phyloP scores from a whole-genome alignment of 2,113 vertebrate species.

The Microcebus lehilahytsara region DNA sequence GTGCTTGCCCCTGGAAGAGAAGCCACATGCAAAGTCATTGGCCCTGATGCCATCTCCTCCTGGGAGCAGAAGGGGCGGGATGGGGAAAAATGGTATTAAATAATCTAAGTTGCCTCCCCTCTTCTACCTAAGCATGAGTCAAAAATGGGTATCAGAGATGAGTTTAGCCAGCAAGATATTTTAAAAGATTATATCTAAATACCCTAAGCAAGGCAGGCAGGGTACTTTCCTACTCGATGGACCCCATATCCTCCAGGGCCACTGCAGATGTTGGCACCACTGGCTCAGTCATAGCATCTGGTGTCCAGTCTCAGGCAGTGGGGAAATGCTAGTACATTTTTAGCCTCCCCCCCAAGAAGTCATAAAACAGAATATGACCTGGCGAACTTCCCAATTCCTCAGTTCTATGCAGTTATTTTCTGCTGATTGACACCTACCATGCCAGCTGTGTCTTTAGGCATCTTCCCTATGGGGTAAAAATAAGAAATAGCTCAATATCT shows the following conservation, averaged over 20 bases:
- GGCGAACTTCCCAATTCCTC: background rate
- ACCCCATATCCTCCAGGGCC: background rate
- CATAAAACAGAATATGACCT: background rate
- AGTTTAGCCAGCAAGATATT: background rate
- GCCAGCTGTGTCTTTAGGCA: conserved; percentile 21
- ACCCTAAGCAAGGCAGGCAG: background rate
- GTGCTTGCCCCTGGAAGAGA: background rate
- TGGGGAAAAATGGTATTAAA: background rate
- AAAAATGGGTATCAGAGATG: background rate
- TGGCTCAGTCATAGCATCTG: background rate
- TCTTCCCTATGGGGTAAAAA: background rate
- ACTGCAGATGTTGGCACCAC: fast-evolving
- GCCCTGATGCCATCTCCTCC: background rate
- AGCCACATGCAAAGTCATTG: background rate
- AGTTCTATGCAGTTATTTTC: background rate
- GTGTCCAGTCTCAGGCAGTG: background rate
- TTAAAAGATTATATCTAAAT: background rate
- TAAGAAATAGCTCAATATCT: background rate
- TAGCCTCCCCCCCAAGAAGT: background rate
- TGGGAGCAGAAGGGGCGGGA: background rate
- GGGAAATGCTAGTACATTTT: background rate
- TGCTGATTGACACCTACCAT: background rate
- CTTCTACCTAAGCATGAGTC: background rate
- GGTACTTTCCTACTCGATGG: background rate
- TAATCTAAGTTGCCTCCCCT: background rate